These are phyloP conservation scores for Cydia pomonella DNA, from an alignment of 1,140 invertebrate species.

Conservation along the genomic window DNA sequence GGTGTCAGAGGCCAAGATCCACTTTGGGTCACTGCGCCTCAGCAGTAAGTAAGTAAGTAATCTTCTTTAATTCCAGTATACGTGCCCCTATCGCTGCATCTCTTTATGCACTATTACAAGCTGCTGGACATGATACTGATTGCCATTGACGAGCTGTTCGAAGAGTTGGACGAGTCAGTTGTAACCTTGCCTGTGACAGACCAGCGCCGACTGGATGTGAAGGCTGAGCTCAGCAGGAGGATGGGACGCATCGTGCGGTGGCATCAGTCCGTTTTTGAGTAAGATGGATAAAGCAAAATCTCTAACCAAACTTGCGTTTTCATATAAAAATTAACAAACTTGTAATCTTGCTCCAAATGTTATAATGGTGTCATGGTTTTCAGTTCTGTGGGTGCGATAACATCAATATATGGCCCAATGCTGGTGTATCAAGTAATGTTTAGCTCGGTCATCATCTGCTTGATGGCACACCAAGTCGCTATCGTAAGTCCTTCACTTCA, in stretches of 20 bases:
- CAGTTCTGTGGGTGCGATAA: background rate
- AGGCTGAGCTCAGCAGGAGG: background rate
- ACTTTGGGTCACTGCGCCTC: too few species aligned
- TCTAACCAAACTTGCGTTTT: too few species aligned
- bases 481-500: background rate
- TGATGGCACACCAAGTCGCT: background rate
- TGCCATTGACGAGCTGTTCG: background rate
- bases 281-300: background rate
- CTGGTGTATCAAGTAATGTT: conserved; percentile 12
- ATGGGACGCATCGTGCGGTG: background rate
- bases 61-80: background rate
- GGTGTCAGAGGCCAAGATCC: too few species aligned
- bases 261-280: background rate
- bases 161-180: background rate
- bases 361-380: background rate
- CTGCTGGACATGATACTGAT: background rate
- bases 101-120: background rate
- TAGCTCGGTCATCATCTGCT: background rate
- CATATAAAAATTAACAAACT: too few species aligned
- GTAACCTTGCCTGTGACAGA: background rate
- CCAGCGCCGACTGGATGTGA: background rate
- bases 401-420: background rate
- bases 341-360: too few species aligned
- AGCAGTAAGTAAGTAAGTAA: too few species aligned
- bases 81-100: background rate